Evolutionary conservation across 2,113 vertebrate genomes (phyloP), one percentile per base, ranked within the genome.

Genomic region (Amblyopsis rosae): DNA sequence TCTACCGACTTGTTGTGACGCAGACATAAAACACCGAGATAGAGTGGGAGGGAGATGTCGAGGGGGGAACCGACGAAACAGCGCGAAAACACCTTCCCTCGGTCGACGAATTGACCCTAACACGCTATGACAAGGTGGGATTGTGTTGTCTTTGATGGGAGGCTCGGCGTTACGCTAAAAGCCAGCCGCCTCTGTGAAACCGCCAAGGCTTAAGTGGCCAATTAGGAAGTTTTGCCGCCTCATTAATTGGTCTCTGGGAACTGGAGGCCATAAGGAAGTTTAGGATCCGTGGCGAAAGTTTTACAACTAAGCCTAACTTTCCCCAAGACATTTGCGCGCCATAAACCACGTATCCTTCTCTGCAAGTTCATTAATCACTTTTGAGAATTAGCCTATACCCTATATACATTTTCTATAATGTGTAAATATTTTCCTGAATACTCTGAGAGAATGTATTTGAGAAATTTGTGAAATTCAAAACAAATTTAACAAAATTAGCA

Each of bases 1-100:
- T 87, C 87, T 15, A 59, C 83, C 89, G 92, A 92, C 91, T 93
- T 93, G 91, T 93, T 93, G 92, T 93, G 93, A 93, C 93, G 93
- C 93, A 93, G 92, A 93, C 91, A 93, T 93, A 93, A 93, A 93
- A 93, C 91, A 92, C 88, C 67, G 86, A 86, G 87, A 85, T 83
- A 53, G 79, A 81, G 80, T 63, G 88, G 83, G 84, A 81, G 86
- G 81, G 82, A 79, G 84, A 71, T 66, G 12, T 69, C 65, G 70
- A 75, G 51, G 57, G 65, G 62, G 72, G 72, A 61, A 57, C 48
- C 11, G 57, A 71, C 13, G 56, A 70, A 33, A 68, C 62, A 41
- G 56, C 67, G 69, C 13, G 68, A 80, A 78, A 87, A 87, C 78
- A 84, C 84, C 87, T 79, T 86, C 69, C 69, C 76, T 69, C 49